These are phyloP conservation scores for Meta bourneti DNA, from an alignment of 2,888 invertebrate genomes.

Conservation along the genomic window DNA sequence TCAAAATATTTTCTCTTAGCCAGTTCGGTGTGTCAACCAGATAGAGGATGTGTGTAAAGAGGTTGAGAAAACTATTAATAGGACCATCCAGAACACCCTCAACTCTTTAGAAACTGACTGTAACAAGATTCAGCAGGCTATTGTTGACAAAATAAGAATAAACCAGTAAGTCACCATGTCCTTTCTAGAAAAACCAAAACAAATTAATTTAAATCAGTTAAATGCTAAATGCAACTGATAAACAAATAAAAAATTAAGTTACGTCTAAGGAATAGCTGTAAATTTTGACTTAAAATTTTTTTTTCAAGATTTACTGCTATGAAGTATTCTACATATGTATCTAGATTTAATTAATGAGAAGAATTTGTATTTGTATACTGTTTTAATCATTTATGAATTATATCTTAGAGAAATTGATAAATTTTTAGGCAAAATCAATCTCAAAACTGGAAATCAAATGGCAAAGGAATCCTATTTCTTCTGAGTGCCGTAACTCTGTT, in stretches of 20 bases:
- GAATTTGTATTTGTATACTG: too few relatives aligned
- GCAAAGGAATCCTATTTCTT: conserved; percentile 80
- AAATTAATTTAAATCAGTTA: too few relatives aligned
- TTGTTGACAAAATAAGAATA: conserved; percentile 80
- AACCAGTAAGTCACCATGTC: conserved; percentile 81
- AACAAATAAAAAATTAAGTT: too few relatives aligned
- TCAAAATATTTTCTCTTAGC: conserved; percentile 77
- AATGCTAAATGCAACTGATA: neutral
- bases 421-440: conserved; percentile 78
- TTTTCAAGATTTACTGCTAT: too few relatives aligned
- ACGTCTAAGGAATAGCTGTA: too few relatives aligned
- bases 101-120: conserved; percentile 83
- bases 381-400: neutral
- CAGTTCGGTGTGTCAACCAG: conserved; percentile 83
- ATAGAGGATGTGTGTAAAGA: conserved; percentile 83
- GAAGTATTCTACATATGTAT: too few relatives aligned
- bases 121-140: conserved; percentile 81
- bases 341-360: too few relatives aligned
- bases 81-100: conserved; percentile 83
- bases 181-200: too few relatives aligned
- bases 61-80: conserved; percentile 83
- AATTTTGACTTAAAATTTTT: too few relatives aligned
- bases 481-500: conserved; percentile 80
- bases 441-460: conserved; percentile 79
- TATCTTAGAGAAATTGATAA: conserved; percentile 44